Evolutionary conservation across 2,888 invertebrate species (phyloP).

Genomic region (Trissonchulus sp.): DNA sequence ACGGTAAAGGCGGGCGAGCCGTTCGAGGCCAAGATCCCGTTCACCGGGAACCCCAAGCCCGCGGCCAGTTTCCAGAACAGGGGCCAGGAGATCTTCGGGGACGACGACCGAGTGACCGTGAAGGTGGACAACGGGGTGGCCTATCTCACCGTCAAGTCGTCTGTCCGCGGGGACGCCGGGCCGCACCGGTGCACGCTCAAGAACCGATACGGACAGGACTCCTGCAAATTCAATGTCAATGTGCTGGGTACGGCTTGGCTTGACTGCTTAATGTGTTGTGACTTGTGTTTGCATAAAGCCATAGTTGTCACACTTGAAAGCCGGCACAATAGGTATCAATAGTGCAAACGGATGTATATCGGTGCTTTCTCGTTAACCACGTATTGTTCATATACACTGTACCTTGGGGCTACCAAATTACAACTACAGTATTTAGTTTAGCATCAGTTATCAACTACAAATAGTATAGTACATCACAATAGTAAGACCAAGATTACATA

Average conservation of each 20-base stretch:
- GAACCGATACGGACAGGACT: constrained; percentile 90
- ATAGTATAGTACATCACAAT: too few relatives aligned
- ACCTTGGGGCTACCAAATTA: too few relatives aligned
- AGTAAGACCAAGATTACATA: too few relatives aligned
- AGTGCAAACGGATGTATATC: too few relatives aligned
- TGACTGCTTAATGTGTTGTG: too few relatives aligned
- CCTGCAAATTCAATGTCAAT: constrained; percentile 85
- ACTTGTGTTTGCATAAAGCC: background rate
- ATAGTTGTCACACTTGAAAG: too few relatives aligned
- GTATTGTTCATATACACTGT: too few relatives aligned
- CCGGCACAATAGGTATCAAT: too few relatives aligned
- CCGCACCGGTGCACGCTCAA: constrained; percentile 83
- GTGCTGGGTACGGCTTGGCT: constrained; percentile 64
- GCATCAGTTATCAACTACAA: too few relatives aligned
- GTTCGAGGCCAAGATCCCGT: constrained; percentile 92
- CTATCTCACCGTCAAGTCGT: constrained; percentile 83
- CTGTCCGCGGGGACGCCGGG: constrained; percentile 79
- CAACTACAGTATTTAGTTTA: too few relatives aligned
- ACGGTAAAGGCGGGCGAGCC: constrained; percentile 95
- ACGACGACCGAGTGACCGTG: constrained; percentile 41
- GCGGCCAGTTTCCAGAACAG: constrained; percentile 87
- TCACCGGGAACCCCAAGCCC: constrained; percentile 83
- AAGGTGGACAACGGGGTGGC: constrained; percentile 64
- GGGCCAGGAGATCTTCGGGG: constrained; percentile 70
- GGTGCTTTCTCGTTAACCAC: too few relatives aligned